Conservation (phyloP, 1,140 invertebrate species). For the Drosophila tropicalis region DNA sequence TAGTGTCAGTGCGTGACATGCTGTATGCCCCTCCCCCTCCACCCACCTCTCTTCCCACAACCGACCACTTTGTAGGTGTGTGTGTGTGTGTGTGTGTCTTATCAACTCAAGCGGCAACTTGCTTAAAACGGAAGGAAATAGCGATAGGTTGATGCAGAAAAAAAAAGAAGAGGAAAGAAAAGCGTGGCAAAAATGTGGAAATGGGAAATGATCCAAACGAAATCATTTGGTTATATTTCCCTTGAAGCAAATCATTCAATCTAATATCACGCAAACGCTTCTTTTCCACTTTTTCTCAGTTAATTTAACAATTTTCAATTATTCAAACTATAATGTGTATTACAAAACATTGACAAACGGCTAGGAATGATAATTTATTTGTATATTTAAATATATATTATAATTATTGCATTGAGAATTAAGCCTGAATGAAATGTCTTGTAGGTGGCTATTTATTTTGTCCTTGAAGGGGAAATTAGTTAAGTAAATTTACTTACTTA, state of each 20-base stretch:
- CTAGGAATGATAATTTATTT: no score
- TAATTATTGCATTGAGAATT: no score
- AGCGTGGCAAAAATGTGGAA: background rate
- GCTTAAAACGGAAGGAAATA: background rate
- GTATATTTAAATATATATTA: no score
- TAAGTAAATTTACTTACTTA: no score
- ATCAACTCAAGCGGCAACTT: constrained; percentile 5
- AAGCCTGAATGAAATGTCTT: no score
- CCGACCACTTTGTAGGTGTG: background rate
- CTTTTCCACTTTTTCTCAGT: background rate
- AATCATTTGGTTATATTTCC: background rate
- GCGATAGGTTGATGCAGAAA: background rate
- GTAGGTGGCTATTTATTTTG: no score
- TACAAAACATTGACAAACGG: no score
- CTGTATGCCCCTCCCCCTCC: background rate
- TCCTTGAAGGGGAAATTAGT: no score
- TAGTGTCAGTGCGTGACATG: constrained; percentile 15
- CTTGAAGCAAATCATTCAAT: background rate
- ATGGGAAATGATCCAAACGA: background rate
- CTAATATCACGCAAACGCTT: background rate
- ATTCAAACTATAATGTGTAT: no score
- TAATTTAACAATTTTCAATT: background rate
- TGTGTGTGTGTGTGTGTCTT: background rate
- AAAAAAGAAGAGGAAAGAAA: background rate
- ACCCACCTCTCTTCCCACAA: background rate